Percentiles rank a stretch among this genome's conserved stretches.
phyloP scores from a whole-genome alignment of 2,888 invertebrate genomes.

The Hyppa rectilinea region DNA sequence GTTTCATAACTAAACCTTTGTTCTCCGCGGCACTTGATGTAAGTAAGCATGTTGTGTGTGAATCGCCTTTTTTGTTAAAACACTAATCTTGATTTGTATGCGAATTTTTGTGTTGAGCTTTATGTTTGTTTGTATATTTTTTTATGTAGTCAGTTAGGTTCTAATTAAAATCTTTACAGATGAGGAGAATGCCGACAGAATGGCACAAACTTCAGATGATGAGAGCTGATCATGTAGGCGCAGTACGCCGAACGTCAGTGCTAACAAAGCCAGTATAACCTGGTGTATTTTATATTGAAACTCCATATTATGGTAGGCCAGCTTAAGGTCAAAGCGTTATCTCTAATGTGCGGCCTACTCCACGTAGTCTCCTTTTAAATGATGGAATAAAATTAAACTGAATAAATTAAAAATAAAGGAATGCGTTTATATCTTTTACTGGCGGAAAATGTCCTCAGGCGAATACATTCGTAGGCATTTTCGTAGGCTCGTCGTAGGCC shows the following conservation, averaged over 20 bases:
- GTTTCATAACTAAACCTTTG: conserved; percentile 70
- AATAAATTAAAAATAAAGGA: not conserved
- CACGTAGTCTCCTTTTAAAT: too few relatives aligned
- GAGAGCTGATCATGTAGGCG: not conserved
- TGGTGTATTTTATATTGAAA: too few relatives aligned
- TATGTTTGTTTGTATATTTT: conserved; percentile 21
- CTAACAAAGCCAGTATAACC: too few relatives aligned
- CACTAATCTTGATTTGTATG: conserved; percentile 27
- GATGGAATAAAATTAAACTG: not conserved
- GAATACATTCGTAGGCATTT: not conserved
- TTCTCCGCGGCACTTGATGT: conserved; percentile 59
- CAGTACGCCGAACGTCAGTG: too few relatives aligned
- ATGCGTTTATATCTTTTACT: conserved; percentile 15
- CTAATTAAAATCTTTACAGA: conserved; percentile 6
- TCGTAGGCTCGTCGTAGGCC: not conserved
- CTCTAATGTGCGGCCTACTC: too few relatives aligned
- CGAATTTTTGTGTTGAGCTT: conserved; percentile 19
- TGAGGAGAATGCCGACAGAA: not conserved
- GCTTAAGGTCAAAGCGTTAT: too few relatives aligned
- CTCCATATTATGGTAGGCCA: too few relatives aligned
- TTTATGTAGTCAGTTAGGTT: not conserved
- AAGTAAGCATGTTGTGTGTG: conserved; percentile 47
- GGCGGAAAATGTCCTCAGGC: not conserved
- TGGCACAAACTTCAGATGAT: too few relatives aligned
- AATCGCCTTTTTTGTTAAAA: conserved; percentile 45